phyloP scores from a whole-genome alignment of 2,797 vertebrate genomes.

The Numenius phaeopus region DNA sequence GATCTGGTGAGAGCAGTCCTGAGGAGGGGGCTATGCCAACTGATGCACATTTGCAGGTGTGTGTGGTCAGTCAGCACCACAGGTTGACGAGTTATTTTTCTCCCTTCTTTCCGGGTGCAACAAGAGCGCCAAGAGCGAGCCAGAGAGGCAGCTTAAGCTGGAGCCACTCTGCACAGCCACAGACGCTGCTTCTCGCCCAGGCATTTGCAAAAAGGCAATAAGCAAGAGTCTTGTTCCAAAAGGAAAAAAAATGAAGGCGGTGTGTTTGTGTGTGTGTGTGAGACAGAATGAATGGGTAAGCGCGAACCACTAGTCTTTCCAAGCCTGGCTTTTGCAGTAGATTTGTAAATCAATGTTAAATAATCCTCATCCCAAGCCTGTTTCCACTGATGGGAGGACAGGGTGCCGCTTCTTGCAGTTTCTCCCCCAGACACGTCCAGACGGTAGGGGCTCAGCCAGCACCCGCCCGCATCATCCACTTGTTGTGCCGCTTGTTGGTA shows the following conservation, averaged over 20 bases:
- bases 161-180: slow-evolving; percentile 46
- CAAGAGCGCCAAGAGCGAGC: background rate
- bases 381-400: background rate
- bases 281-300: background rate
- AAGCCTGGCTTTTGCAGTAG: background rate
- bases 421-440: background rate
- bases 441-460: background rate
- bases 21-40: background rate
- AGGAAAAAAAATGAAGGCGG: background rate
- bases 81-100: background rate
- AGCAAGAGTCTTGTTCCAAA: background rate
- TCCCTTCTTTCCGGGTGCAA: background rate
- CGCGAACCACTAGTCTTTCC: background rate
- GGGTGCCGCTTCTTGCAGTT: background rate
- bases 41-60: slow-evolving; percentile 58
- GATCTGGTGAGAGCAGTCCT: slow-evolving; percentile 31
- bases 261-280: background rate
- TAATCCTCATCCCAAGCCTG: background rate
- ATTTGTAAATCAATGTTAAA: background rate
- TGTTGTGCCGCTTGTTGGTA: slow-evolving; percentile 11
- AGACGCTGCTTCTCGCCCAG: slow-evolving; percentile 54
- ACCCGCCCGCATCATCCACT: slow-evolving; percentile 47
- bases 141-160: background rate
- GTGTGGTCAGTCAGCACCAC: slow-evolving; percentile 28
- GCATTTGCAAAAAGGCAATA: slow-evolving; percentile 9